Evolutionary conservation across 2,888 invertebrate genomes (phyloP).

Genomic region (Hesperia comma): DNA sequence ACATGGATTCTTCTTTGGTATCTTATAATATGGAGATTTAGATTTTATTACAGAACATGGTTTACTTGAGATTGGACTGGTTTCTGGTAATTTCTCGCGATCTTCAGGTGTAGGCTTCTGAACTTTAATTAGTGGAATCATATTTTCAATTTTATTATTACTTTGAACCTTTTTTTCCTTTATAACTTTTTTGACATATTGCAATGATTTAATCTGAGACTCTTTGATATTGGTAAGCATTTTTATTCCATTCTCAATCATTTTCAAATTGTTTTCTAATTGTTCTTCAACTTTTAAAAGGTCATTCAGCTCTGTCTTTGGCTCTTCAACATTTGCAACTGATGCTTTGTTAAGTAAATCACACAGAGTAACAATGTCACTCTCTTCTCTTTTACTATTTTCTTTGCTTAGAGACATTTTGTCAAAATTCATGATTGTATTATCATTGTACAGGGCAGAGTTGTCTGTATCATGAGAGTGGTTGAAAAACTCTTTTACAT

Average conservation of each 20-base stretch:
- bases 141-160: constrained; percentile 44
- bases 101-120: constrained; percentile 46
- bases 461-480: constrained; percentile 60
- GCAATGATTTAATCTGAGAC: constrained; percentile 59
- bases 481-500: constrained; percentile 64
- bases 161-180: constrained; percentile 50
- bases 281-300: constrained; percentile 60
- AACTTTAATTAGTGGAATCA: constrained; percentile 49
- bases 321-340: constrained; percentile 52
- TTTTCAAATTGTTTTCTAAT: constrained; percentile 58
- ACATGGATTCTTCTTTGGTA: constrained; percentile 66
- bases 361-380: constrained; percentile 69
- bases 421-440: constrained; percentile 71
- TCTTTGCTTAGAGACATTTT: constrained; percentile 51
- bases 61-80: constrained; percentile 46
- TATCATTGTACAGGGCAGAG: constrained; percentile 55
- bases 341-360: constrained; percentile 67
- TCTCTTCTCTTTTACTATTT: constrained; percentile 62
- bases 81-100: constrained; percentile 43
- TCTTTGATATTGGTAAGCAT: constrained; percentile 59
- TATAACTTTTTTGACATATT: constrained; percentile 59
- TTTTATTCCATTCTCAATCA: constrained; percentile 60
- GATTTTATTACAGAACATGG: constrained; percentile 61
- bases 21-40: constrained; percentile 70
- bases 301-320: constrained; percentile 56